Evolutionary conservation across 2,113 vertebrate species (phyloP).

Genomic region (Scatophagus argus): DNA sequence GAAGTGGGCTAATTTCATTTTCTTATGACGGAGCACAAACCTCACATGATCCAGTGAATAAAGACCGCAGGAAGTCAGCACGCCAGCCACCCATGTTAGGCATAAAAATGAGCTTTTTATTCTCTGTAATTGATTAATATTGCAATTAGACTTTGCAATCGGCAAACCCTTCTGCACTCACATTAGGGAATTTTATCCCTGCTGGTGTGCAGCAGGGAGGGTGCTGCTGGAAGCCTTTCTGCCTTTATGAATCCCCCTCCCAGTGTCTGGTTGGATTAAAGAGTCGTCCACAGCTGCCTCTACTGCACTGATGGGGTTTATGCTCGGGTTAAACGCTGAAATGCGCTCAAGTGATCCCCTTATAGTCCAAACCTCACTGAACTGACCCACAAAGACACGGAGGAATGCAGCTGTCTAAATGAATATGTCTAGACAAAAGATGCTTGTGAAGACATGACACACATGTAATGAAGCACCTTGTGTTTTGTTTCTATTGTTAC

Average conservation of each 20-base stretch:
- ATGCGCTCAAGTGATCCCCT: conserved; percentile 73
- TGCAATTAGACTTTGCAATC: conserved; percentile 77
- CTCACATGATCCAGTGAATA: conserved; percentile 48
- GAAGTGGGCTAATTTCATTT: conserved; percentile 57
- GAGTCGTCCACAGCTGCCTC: conserved; percentile 66
- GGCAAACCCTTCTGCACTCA: conserved; percentile 62
- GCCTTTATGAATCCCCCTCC: conserved; percentile 69
- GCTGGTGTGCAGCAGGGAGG: conserved; percentile 62
- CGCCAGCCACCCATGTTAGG: conserved; percentile 43
- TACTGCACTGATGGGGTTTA: conserved; percentile 70
- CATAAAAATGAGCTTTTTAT: conserved; percentile 70
- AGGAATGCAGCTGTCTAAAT: conserved; percentile 48
- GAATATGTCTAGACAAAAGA: conserved; percentile 50
- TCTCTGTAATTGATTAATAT: conserved; percentile 80
- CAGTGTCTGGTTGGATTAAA: conserved; percentile 75
- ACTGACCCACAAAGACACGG: conserved; percentile 64
- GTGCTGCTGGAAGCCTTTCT: conserved; percentile 63
- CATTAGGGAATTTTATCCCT: conserved; percentile 61
- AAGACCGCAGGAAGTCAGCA: conserved; percentile 55
- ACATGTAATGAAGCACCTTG: conserved; percentile 3
- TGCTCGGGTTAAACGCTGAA: conserved; percentile 73
- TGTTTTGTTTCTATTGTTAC: conserved; percentile 13
- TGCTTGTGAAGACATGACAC: conserved; percentile 27
- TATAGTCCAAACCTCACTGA: conserved; percentile 60
- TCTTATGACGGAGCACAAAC: conserved; percentile 34